These are phyloP conservation scores for Brachyhypopomus gauderio DNA, from an alignment of 2,113 vertebrate genomes.

Conservation along the genomic window DNA sequence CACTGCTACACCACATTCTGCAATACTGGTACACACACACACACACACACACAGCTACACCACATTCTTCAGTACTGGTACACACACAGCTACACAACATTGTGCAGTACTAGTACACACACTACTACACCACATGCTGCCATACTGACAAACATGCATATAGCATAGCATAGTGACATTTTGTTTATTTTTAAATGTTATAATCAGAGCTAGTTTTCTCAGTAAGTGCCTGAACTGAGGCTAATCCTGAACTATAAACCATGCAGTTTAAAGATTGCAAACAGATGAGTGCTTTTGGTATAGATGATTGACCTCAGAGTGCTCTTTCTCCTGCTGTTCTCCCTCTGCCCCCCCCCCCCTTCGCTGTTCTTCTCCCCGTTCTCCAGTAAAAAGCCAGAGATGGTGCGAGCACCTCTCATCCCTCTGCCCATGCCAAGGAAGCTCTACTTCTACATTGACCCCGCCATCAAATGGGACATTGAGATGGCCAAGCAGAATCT, in stretches of 20 bases:
- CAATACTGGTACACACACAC: slow-evolving; percentile 73
- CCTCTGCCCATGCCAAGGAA: slow-evolving; percentile 81
- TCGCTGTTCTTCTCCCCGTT: too few species aligned
- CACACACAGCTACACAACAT: neutral
- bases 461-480: slow-evolving; percentile 81
- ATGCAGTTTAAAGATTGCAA: slow-evolving; percentile 1
- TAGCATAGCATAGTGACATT: neutral
- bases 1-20: slow-evolving; percentile 78
- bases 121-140: neutral
- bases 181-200: too few species aligned
- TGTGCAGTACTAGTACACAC: too few species aligned
- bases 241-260: neutral
- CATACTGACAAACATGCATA: neutral
- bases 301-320: neutral
- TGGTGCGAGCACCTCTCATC: slow-evolving; percentile 73
- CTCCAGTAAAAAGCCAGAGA: slow-evolving; percentile 77
- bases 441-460: slow-evolving; percentile 82
- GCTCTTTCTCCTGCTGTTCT: neutral
- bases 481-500: slow-evolving; percentile 84
- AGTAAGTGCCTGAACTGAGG: too few species aligned
- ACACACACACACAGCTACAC: neutral
- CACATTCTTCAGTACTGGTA: neutral
- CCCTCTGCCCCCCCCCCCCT: neutral
- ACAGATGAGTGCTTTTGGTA: neutral
- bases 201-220: too few species aligned